Evolutionary conservation across 2,797 vertebrate species (phyloP).

Genomic region (Naso thynnoides): DNA sequence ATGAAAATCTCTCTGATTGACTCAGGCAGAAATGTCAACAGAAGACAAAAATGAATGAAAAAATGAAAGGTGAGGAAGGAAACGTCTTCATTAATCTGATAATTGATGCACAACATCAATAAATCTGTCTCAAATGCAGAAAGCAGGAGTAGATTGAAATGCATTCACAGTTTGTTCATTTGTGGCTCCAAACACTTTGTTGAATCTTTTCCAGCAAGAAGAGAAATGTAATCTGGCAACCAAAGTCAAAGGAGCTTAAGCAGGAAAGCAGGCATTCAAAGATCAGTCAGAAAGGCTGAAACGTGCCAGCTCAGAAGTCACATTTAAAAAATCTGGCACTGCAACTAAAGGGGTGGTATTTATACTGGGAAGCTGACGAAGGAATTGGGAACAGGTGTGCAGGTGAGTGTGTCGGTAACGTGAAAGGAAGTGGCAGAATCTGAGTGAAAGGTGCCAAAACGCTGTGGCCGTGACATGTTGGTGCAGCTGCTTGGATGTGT

Average conservation of each 20-base stretch:
- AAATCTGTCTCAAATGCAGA: too few species aligned
- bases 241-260: too few species aligned
- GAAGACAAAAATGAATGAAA: too few species aligned
- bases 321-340: background rate
- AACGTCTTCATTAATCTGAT: too few species aligned
- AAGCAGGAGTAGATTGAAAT: too few species aligned
- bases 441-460: background rate
- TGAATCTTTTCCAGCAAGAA: background rate
- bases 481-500: background rate
- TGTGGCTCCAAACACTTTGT: background rate
- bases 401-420: background rate
- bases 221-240: background rate
- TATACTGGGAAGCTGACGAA: conserved; percentile 8
- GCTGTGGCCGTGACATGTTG: background rate
- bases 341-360: background rate
- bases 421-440: too few species aligned
- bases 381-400: conserved; percentile 5
- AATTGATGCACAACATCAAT: too few species aligned
- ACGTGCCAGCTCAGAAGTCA: background rate
- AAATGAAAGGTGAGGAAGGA: too few species aligned
- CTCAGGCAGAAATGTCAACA: too few species aligned
- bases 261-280: background rate
- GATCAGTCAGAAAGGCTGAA: background rate
- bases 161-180: too few species aligned
- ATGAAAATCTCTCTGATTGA: too few species aligned